phyloP scores from a whole-genome alignment of 2,888 invertebrate species.

The Macaria liturata region DNA sequence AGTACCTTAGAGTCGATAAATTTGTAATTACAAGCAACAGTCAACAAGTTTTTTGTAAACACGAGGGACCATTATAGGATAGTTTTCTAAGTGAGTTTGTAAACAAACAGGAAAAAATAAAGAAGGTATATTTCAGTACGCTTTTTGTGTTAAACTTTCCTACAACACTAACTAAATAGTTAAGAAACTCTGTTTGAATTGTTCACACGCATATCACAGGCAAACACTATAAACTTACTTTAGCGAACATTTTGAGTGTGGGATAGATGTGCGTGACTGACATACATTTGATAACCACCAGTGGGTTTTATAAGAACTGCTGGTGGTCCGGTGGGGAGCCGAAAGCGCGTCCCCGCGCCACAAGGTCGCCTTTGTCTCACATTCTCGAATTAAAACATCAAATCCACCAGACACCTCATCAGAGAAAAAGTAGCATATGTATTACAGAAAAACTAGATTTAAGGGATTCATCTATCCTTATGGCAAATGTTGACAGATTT shows the following conservation, averaged over 20 bases:
- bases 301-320: conserved; percentile 79
- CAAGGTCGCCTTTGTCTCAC: conserved; percentile 78
- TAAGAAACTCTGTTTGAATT: conserved; percentile 2
- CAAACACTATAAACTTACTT: conserved; percentile 61
- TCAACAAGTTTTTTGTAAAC: too few species aligned
- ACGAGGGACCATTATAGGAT: too few species aligned
- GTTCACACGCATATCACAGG: conserved; percentile 38
- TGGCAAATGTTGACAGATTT: too few species aligned
- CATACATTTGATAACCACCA: conserved; percentile 66
- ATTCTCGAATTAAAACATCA: conserved; percentile 46
- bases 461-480: too few species aligned
- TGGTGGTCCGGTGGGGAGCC: conserved; percentile 70
- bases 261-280: conserved; percentile 72
- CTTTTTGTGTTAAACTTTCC: not conserved
- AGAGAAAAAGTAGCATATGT: too few species aligned
- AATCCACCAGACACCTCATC: too few species aligned
- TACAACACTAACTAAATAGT: not conserved
- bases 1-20: too few species aligned
- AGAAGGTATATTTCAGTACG: not conserved
- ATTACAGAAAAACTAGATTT: too few species aligned
- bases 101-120: too few species aligned
- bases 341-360: conserved; percentile 62
- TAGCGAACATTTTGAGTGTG: conserved; percentile 74
- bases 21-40: too few species aligned
- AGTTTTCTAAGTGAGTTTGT: too few species aligned